These are phyloP conservation scores for Colossoma macropomum DNA, from an alignment of 2,113 vertebrate genomes.

Conservation along the genomic window DNA sequence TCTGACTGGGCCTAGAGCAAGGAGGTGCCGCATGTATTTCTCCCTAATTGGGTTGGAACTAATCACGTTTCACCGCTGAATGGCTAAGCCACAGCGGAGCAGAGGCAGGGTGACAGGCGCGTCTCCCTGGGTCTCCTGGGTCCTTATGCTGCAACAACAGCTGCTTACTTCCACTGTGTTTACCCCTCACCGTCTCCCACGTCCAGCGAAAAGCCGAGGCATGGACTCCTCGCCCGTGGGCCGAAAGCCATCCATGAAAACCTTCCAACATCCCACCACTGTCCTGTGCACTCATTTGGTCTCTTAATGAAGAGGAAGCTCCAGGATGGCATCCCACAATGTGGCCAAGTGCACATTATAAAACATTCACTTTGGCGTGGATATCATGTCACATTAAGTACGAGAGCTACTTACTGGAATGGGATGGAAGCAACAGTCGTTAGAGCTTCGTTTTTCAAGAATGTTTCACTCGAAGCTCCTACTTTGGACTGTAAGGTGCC, in stretches of 20 bases:
- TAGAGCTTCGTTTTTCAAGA: constrained; percentile 13
- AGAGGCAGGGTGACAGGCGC: constrained; percentile 53
- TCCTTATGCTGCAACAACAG: constrained; percentile 45
- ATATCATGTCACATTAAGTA: constrained; percentile 29
- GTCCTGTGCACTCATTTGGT: constrained; percentile 24
- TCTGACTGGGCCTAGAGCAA: constrained; percentile 35
- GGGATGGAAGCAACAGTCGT: constrained; percentile 11
- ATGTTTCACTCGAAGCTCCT: neutral
- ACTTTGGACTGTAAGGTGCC: neutral
- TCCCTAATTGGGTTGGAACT: constrained; percentile 77
- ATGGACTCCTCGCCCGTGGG: neutral
- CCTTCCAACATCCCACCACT: neutral
- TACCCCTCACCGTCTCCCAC: constrained; percentile 6
- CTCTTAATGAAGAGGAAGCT: constrained; percentile 33
- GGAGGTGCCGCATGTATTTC: constrained; percentile 61
- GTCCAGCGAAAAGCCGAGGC: neutral
- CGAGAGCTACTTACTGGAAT: neutral
- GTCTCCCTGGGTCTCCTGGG: constrained; percentile 52
- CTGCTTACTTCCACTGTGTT: constrained; percentile 38
- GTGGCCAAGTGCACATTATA: constrained; percentile 6
- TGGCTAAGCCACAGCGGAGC: constrained; percentile 68
- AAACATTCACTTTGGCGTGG: constrained; percentile 47
- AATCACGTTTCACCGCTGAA: constrained; percentile 75
- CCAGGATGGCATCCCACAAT: constrained; percentile 10
- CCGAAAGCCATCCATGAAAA: neutral